A percentile compares a stretch with the other conserved stretches of the same genome.
phyloP scores from a whole-genome alignment of 2,113 vertebrate species.

The Ptyas mucosa region DNA sequence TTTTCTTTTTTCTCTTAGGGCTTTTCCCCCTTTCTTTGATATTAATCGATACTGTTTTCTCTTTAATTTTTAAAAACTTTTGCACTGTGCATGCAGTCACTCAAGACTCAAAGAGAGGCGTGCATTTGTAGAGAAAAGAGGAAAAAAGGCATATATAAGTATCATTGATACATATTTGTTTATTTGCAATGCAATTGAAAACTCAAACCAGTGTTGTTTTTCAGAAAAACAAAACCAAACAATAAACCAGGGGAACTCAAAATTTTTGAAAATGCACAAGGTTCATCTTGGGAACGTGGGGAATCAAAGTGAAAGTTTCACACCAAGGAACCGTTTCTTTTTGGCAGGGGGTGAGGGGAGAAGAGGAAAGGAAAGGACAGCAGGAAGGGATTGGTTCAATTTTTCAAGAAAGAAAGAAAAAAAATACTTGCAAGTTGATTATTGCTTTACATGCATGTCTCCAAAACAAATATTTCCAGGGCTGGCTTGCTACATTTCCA shows the following conservation, averaged over 20 bases:
- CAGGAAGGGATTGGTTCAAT: conserved; percentile 51
- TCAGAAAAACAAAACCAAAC: conserved; percentile 72
- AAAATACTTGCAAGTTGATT: conserved; percentile 74
- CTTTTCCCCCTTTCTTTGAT: conserved; percentile 44
- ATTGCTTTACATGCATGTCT: conserved; percentile 80
- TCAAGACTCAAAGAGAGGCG: conserved; percentile 94
- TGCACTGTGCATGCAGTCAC: conserved; percentile 98
- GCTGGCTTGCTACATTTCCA: conserved; percentile 77
- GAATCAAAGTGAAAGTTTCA: conserved; percentile 74
- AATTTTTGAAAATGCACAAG: conserved; percentile 76
- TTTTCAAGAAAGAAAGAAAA: conserved; percentile 60
- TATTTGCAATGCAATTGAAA: conserved; percentile 91
- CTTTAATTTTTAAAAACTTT: conserved; percentile 53
- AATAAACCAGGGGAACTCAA: conserved; percentile 63
- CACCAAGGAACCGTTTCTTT: conserved; percentile 69
- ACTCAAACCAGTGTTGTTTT: conserved; percentile 80
- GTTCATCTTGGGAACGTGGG: conserved; percentile 63
- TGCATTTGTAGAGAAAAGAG: conserved; percentile 92
- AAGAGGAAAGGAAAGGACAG: background rate
- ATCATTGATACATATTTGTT: background rate
- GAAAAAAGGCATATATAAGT: conserved; percentile 67
- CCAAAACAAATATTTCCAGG: conserved; percentile 70
- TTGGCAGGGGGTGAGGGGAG: conserved; percentile 48
- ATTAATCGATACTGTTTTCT: conserved; percentile 8
- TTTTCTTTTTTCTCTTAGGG: conserved; percentile 60